A percentile compares a stretch with the other conserved stretches of the same genome.
These are phyloP conservation scores for Homarus gammarus DNA, from an alignment of 2,888 invertebrate genomes.

Conservation along the genomic window DNA sequence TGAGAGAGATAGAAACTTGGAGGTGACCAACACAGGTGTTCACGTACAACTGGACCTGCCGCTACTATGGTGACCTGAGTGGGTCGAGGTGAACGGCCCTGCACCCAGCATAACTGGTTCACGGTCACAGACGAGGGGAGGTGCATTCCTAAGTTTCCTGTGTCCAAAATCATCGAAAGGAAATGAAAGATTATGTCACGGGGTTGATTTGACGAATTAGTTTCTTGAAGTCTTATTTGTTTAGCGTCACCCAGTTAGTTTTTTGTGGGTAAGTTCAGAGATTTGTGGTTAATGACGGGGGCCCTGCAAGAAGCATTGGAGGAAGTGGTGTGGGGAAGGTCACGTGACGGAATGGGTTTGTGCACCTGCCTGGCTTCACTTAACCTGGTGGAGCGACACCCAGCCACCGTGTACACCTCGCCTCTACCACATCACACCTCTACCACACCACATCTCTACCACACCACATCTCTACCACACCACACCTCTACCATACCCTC, in stretches of 20 bases:
- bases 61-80: not conserved
- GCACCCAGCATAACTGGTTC: no score
- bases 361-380: slow-evolving; percentile 39
- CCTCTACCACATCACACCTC: not conserved
- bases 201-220: no score
- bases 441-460: no score
- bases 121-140: no score
- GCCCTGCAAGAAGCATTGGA: not conserved
- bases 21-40: not conserved
- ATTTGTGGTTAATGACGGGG: not conserved
- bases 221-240: no score
- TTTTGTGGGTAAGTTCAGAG: not conserved
- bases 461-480: no score
- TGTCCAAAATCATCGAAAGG: no score
- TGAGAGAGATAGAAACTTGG: not conserved
- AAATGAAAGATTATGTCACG: no score
- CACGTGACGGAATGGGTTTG: slow-evolving; percentile 4
- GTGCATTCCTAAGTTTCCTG: no score
- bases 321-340: not conserved
- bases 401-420: not conserved
- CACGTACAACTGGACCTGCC: not conserved
- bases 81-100: not conserved
- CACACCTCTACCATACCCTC: no score
- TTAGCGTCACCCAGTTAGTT: not conserved
- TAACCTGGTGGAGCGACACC: not conserved